phyloP scores from a whole-genome alignment of 2,113 vertebrate genomes.

The Motacilla alba region DNA sequence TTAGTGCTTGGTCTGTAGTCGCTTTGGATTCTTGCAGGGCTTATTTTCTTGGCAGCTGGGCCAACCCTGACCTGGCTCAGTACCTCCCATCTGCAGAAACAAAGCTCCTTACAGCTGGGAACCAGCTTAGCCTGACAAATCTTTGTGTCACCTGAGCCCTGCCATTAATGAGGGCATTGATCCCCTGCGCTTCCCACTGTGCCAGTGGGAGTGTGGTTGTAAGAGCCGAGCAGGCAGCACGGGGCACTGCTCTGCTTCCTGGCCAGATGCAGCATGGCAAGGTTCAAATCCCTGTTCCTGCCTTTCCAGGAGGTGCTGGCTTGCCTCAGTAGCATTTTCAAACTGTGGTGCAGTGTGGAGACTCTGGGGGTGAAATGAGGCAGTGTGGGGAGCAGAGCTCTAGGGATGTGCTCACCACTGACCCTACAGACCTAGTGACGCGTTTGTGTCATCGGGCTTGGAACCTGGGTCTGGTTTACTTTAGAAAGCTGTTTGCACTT shows the following conservation, averaged over 20 bases:
- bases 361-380: no score
- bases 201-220: neutral
- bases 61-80: slow-evolving; percentile 4
- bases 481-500: neutral
- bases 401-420: neutral
- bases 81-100: neutral
- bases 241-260: neutral
- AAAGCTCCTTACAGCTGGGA: slow-evolving; percentile 4
- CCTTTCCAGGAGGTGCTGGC: neutral
- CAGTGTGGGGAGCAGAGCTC: neutral
- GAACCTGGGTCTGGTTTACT: neutral
- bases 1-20: neutral
- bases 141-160: slow-evolving; percentile 2
- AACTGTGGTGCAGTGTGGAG: neutral
- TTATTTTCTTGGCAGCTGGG: slow-evolving; percentile 22
- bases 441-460: neutral
- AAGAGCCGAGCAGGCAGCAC: neutral
- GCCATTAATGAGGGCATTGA: neutral
- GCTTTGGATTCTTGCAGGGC: slow-evolving; percentile 1
- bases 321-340: neutral
- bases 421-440: neutral
- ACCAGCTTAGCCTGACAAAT: slow-evolving; percentile 4
- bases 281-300: neutral
- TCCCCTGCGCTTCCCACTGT: neutral
- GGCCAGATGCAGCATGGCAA: neutral